Percentiles rank a stretch among this genome's conserved stretches.
These are phyloP conservation scores for Rhopalosiphum padi DNA, from an alignment of 1,140 invertebrate genomes.

Conservation along the genomic window DNA sequence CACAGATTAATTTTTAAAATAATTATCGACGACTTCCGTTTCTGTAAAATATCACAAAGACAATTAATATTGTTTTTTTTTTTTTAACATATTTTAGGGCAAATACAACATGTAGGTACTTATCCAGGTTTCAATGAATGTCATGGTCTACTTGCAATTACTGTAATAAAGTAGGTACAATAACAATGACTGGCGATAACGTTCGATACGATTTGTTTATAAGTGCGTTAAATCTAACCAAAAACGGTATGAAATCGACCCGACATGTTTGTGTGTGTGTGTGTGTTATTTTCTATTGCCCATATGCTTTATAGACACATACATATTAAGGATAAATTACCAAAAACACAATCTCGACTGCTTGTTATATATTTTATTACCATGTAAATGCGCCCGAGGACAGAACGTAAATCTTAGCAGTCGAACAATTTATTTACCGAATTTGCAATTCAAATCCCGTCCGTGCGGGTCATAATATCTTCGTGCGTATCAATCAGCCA, in stretches of 20 bases:
- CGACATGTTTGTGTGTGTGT: neutral
- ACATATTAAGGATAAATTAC: neutral
- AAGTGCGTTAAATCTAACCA: neutral
- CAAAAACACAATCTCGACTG: neutral
- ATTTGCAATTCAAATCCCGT: neutral
- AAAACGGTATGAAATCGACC: neutral
- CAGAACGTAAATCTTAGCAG: neutral
- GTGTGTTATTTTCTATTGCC: neutral
- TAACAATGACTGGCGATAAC: neutral
- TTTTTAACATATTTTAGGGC: neutral
- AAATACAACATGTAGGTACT: neutral
- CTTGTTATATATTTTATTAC: neutral
- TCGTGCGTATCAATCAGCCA: neutral
- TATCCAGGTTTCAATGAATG: neutral
- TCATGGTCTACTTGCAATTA: neutral
- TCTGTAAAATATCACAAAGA: neutral
- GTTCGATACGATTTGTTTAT: neutral
- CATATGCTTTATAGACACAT: neutral
- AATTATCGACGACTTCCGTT: neutral
- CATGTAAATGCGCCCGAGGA: neutral
- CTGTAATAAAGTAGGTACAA: neutral
- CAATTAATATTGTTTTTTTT: neutral
- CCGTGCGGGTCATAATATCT: neutral
- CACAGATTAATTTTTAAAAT: neutral
- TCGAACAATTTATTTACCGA: neutral